Conservation (phyloP, 1,140 invertebrate species). For the Drosophila bipectinata region DNA sequence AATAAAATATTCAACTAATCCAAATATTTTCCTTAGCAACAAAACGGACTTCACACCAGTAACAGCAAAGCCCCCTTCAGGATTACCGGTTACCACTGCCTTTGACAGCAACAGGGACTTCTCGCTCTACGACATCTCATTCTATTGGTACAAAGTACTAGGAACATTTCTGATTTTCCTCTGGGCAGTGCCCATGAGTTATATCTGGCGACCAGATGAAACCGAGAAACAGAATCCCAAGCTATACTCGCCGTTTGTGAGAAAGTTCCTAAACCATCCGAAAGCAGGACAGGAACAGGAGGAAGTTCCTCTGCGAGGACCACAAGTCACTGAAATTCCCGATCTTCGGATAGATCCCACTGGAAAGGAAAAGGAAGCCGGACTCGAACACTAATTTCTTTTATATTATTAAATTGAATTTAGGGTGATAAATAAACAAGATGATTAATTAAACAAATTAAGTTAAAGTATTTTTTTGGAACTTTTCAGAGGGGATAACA, state of each 20-base stretch:
- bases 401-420: conserved; percentile 4
- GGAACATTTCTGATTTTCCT: conserved; percentile 87
- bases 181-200: conserved; percentile 85
- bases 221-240: conserved; percentile 59
- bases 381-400: conserved; percentile 17
- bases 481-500: background rate
- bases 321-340: background rate
- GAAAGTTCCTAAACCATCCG: conserved; percentile 42
- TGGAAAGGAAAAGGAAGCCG: conserved; percentile 4
- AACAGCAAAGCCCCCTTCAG: background rate
- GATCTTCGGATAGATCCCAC: conserved; percentile 24
- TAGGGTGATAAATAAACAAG: conserved; percentile 4
- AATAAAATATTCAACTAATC: background rate
- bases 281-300: conserved; percentile 46
- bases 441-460: conserved; percentile 1
- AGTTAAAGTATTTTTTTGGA: background rate
- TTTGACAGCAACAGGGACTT: conserved; percentile 82
- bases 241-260: conserved; percentile 58
- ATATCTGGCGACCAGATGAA: conserved; percentile 56
- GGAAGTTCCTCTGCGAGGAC: conserved; percentile 46
- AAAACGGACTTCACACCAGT: conserved; percentile 24
- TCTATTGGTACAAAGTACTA: conserved; percentile 87
- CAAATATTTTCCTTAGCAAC: conserved; percentile 7
- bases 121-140: conserved; percentile 86
- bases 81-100: conserved; percentile 49